phyloP scores from a whole-genome alignment of 2,113 vertebrate species.

The Clupea harengus region DNA sequence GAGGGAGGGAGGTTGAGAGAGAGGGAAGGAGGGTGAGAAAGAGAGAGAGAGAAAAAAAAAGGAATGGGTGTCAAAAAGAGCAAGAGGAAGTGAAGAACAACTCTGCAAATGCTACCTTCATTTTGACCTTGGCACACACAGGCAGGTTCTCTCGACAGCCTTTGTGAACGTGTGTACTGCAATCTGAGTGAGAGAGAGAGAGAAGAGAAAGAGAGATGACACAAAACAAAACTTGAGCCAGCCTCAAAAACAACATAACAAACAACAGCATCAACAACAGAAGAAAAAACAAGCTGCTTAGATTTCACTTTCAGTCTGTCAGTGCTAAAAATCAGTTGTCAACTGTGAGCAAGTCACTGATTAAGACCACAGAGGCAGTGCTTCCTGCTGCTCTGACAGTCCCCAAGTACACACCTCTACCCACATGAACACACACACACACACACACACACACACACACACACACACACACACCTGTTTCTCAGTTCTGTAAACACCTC shows the following conservation, averaged over 20 bases:
- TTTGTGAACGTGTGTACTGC: slow-evolving; percentile 81
- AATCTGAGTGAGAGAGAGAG: slow-evolving; percentile 69
- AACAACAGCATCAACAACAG: neutral
- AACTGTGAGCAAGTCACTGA: neutral
- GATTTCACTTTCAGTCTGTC: neutral
- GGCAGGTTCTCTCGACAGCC: slow-evolving; percentile 78
- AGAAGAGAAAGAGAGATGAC: neutral
- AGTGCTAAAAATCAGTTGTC: neutral
- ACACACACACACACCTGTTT: neutral
- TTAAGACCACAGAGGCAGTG: neutral
- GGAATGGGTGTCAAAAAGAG: neutral
- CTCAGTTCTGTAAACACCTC: slow-evolving; percentile 1
- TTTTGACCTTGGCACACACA: slow-evolving; percentile 79
- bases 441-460: neutral
- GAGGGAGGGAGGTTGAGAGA: neutral
- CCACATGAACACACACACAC: neutral
- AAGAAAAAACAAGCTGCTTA: neutral
- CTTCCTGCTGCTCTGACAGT: neutral
- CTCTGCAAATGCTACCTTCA: slow-evolving; percentile 73
- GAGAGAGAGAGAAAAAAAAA: too few species aligned
- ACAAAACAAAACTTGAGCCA: neutral
- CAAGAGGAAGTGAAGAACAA: neutral
- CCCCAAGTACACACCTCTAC: neutral
- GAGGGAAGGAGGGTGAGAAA: neutral
- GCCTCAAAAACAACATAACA: neutral